phyloP scores from a whole-genome alignment of 2,113 vertebrate species.

The Melanerpes formicivorus region DNA sequence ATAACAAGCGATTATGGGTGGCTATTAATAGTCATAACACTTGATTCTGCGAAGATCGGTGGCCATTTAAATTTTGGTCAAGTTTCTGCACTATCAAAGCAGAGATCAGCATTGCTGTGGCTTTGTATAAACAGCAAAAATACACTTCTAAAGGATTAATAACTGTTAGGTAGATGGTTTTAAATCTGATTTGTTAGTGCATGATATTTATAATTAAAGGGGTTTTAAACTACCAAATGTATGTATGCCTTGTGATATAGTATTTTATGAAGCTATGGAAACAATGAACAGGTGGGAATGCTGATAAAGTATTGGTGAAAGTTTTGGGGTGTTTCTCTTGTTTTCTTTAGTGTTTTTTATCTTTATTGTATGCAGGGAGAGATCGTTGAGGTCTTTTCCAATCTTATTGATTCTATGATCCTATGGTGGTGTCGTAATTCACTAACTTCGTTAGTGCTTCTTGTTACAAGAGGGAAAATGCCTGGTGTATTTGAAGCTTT shows the following conservation, averaged over 20 bases:
- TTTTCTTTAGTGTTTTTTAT: background rate
- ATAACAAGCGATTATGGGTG: background rate
- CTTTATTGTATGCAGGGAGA: background rate
- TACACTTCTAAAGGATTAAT: background rate
- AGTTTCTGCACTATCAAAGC: background rate
- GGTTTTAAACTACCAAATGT: background rate
- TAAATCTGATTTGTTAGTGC: background rate
- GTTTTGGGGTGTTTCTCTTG: background rate
- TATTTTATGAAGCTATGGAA: background rate
- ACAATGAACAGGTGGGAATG: background rate
- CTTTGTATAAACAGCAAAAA: conserved; percentile 6
- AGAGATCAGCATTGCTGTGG: background rate
- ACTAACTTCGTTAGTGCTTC: background rate
- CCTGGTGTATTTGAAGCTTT: background rate
- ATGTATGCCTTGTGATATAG: background rate
- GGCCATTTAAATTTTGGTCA: background rate
- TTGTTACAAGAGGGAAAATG: background rate
- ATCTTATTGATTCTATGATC: no score
- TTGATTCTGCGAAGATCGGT: background rate
- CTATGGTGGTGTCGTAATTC: background rate
- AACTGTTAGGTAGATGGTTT: background rate
- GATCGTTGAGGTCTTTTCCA: no score
- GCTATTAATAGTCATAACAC: background rate
- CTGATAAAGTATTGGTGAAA: background rate
- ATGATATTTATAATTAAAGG: background rate